Evolutionary conservation across 1,140 invertebrate species (phyloP), one percentile per base, ranked within the genome.

Genomic region (Drosophila nigrodunni): DNA sequence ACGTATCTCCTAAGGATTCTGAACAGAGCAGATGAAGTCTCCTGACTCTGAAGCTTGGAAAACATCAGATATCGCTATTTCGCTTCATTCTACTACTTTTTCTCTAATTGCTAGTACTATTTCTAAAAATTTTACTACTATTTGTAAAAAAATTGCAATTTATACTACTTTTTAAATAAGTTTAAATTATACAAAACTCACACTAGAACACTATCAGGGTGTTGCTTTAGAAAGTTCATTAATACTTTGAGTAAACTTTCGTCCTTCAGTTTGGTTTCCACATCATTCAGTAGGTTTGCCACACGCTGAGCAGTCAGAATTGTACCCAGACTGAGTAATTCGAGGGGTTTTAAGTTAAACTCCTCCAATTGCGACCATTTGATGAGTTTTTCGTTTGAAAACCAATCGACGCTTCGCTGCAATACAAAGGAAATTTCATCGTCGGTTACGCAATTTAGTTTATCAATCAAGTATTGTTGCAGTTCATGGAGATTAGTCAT

Each of bases 351-450:
- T 7, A 72, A 15, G 3, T 43, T 35, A 3, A 66, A 15, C 7
- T 66, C 52, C 3, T 49, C 54, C 21, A 72, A 21, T 37, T 72
- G 69, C 0, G n/a, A 18, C 69, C 69, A 72, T 5, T 35, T 41
- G 2, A 35, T 15, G 5, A 72, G 25, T 10, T 57, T 72, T 25
- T 65, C 52, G 11, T 52, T 49, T 2, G 43, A 18, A 39, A 62
- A 69, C 57, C 57, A 74, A 61, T 74, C 72, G 10, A 74, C 57
- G 13, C 30, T 46, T 34, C 58, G 43, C 21, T 69, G 65, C 10
- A 41, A 13, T 6, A 75, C 73, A 44, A 75, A 75, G 3, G 13
- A 7, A 18, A 52, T 50, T 11, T 75, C 73, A 3, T 75, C 66
- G 10, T 70, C 67, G 10, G 41, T 30, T 9, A 44, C 44, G 10